A percentile compares a stretch with the other conserved stretches of the same genome.
These are phyloP conservation scores for Delia radicum DNA, from an alignment of 1,140 invertebrate genomes.

Conservation along the genomic window DNA sequence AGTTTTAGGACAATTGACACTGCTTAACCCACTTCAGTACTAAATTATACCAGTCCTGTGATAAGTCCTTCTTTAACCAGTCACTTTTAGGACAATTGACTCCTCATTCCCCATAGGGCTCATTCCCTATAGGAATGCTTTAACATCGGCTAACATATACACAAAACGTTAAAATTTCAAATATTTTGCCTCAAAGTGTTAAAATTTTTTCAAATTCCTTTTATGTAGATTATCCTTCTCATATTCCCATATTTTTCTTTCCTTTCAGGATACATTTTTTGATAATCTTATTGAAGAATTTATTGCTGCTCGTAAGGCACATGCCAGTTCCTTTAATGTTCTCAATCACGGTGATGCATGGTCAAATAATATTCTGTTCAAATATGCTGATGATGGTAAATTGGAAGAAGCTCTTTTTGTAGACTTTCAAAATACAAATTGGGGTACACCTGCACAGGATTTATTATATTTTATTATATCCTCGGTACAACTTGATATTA, in stretches of 20 bases:
- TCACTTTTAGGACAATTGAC: too few species aligned
- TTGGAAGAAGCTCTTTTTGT: constrained; percentile 46
- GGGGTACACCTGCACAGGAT: constrained; percentile 51
- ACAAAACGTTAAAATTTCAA: too few species aligned
- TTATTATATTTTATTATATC: constrained; percentile 49
- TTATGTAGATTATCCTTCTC: background rate
- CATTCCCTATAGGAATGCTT: too few species aligned
- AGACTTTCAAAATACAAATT: constrained; percentile 53
- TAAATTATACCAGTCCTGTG: too few species aligned
- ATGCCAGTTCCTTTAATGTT: constrained; percentile 60
- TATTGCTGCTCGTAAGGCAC: background rate
- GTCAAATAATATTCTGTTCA: constrained; percentile 54
- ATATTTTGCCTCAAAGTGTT: too few species aligned
- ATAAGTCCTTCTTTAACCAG: too few species aligned
- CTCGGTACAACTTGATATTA: constrained; percentile 35
- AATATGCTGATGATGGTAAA: constrained; percentile 38
- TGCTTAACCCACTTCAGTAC: too few species aligned
- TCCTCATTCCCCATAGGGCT: too few species aligned
- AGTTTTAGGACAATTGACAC: too few species aligned
- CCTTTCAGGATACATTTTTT: constrained; percentile 6
- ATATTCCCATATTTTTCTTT: background rate
- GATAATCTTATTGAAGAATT: constrained; percentile 32
- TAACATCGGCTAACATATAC: too few species aligned
- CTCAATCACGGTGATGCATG: constrained; percentile 66
- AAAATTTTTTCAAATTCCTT: too few species aligned